Evolutionary conservation across 2,113 vertebrate genomes (phyloP), one percentile per base, ranked within the genome.

Genomic region (Tiliqua scincoides): DNA sequence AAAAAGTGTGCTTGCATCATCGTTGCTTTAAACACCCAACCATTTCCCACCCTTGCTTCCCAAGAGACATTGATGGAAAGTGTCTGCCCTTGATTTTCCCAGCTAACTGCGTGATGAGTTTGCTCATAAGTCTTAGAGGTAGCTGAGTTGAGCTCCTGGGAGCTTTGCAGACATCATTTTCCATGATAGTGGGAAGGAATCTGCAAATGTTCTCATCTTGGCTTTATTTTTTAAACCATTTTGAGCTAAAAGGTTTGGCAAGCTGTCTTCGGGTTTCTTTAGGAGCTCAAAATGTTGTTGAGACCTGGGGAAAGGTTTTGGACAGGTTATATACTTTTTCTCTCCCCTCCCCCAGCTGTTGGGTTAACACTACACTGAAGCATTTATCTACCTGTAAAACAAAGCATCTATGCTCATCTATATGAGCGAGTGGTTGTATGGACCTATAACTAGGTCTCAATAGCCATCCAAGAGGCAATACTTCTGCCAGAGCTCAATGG

Each of bases 61-160:
- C 3, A 17, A 85, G 89, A 89, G 90, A 87, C 88, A 86, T 86
- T 71, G 91, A 81, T 92, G 54, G 1, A 23, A 91, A 91, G 52
- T 1, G 63, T 73, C 87, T 85, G 62, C 73, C 20, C 80, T 93
- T 88, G 88, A 68, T 89, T 93, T 89, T 94, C 95, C 91, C 88
- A 88, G 88, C 90, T 80, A 90, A 70, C 84, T 14, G 0, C 43
- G 84, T 54, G 52, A 54, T 82, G 32, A 2, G 0, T 37, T 70
- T 52, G 59, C 73, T 93, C 84, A 88, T 43, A 79, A 59, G 25
- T 70, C 76, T 73, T 77, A 0, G 40, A 73, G 40, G 54, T 89
- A 86, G 91, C 93, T 52, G 88, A 73, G 68, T 25, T 0, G 37
- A 37, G 65, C 89, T 95, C 90, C 89, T 86, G 86, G 92, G 87